phyloP scores from a whole-genome alignment of 2,113 vertebrate genomes.

The Toxotes chatareus region DNA sequence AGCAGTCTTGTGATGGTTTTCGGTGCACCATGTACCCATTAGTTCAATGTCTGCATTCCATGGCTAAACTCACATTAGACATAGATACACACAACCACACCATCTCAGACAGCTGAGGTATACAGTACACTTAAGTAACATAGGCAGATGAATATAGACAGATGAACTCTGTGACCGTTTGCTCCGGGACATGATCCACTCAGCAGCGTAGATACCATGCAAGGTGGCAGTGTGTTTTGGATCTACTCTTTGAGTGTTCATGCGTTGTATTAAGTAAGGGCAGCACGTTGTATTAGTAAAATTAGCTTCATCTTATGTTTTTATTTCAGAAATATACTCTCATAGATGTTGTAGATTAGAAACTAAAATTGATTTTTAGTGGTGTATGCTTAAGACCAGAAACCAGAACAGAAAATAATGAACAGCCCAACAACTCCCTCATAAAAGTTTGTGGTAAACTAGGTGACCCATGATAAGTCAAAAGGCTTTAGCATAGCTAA shows the following conservation, averaged over 20 bases:
- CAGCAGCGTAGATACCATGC: slow-evolving; percentile 26
- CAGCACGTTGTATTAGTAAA: neutral
- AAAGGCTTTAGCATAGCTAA: slow-evolving; percentile 27
- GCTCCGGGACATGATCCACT: slow-evolving; percentile 49
- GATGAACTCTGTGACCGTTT: slow-evolving; percentile 71
- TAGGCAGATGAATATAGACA: slow-evolving; percentile 55
- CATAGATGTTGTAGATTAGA: neutral
- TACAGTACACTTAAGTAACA: slow-evolving; percentile 29
- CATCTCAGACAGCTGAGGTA: slow-evolving; percentile 42
- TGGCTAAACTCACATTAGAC: slow-evolving; percentile 35
- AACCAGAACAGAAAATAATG: neutral
- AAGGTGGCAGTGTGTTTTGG: neutral
- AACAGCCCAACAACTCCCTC: slow-evolving; percentile 2
- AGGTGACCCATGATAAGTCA: neutral
- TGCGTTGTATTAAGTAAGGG: neutral
- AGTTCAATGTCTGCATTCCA: slow-evolving; percentile 38
- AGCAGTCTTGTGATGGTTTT: slow-evolving; percentile 25
- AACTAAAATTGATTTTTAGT: neutral
- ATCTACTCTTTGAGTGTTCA: neutral
- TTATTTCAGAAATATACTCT: neutral
- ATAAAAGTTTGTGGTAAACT: neutral
- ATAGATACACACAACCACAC: slow-evolving; percentile 28
- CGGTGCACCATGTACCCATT: slow-evolving; percentile 30
- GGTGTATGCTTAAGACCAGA: neutral
- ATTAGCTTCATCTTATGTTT: neutral